Base-by-base conservation (phyloP, 2,888 invertebrate species). In the Pyrocoelia pectoralis region DNA sequence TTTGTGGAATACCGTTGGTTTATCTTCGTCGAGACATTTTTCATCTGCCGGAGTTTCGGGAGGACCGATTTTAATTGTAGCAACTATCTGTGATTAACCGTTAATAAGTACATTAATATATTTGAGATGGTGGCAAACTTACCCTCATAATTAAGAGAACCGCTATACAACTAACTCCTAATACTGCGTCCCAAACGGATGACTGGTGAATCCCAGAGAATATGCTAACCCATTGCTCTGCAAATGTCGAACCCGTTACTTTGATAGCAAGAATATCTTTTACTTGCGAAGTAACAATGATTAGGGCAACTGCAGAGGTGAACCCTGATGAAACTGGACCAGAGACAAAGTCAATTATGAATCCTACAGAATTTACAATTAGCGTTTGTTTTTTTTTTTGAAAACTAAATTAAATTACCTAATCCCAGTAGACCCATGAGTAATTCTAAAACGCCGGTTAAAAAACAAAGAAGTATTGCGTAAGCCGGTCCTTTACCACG, bases 301-400 rank as follows among this genome's bases (percentile, higher is more conserved):
- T 92, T 52, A 95, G 84, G 24, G 95, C 94, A 9, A 94, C 95
- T 1, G 95, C 95, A 0, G 94, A 94, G 1, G 95, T 95, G 80
- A 95, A 95, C 10, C 94, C 94, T 0, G 92, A 93, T 1, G 93
- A 91, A 0, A 95, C 95, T 0, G 95, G 94, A 0, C 93, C 93
- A 1, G 94, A 94, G 28, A 95, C 93, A 78, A 95, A 95, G 81
- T 95, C 93, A 64, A 95, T 90, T 66, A 95, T 84, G 79, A 95
- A 94, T 56, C 95, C 89, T 89, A 12, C 3, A 50, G 12, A 48
- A 17, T 15, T 43, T 43, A 43, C 13, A 15, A 5, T 43, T 43
- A 4, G 13, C 2, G 19, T 14, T 17, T 28, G 28, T 14, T 48
- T 56, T 50, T 18, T 3, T 5, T 12, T 38, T 38, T 38, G 12